Conservation (phyloP, 2,888 invertebrate species). For the Elysia crispata region DNA sequence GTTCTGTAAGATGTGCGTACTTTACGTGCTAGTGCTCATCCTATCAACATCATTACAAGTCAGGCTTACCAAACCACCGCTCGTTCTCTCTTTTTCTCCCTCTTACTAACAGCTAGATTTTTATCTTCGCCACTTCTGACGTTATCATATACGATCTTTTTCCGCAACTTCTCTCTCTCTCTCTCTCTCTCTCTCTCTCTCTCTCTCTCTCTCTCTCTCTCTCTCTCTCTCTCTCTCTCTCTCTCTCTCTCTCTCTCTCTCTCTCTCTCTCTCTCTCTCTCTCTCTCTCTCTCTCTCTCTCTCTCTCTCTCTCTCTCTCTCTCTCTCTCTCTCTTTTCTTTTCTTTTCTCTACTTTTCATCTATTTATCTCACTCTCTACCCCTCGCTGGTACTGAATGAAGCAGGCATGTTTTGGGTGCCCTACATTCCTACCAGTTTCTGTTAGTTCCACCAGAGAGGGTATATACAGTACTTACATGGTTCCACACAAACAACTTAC, state of each 20-base stretch:
- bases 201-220: neutral
- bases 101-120: no score
- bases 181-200: no score
- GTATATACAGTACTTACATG: neutral
- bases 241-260: neutral
- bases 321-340: conserved; percentile 13
- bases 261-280: conserved; percentile 15
- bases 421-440: neutral
- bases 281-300: conserved; percentile 6
- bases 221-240: neutral
- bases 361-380: conserved; percentile 11
- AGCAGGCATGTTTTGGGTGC: no score
- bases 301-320: conserved; percentile 10
- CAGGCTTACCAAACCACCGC: no score
- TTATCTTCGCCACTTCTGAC: no score
- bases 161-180: no score
- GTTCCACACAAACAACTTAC: neutral
- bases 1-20: no score
- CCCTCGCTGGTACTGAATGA: no score
- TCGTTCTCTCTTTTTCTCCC: no score
- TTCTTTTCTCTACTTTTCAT: conserved; percentile 10
- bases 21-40: no score
- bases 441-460: neutral
- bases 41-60: no score
- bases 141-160: no score